phyloP scores from a whole-genome alignment of 2,113 vertebrate genomes.

The Hiodon alosoides region DNA sequence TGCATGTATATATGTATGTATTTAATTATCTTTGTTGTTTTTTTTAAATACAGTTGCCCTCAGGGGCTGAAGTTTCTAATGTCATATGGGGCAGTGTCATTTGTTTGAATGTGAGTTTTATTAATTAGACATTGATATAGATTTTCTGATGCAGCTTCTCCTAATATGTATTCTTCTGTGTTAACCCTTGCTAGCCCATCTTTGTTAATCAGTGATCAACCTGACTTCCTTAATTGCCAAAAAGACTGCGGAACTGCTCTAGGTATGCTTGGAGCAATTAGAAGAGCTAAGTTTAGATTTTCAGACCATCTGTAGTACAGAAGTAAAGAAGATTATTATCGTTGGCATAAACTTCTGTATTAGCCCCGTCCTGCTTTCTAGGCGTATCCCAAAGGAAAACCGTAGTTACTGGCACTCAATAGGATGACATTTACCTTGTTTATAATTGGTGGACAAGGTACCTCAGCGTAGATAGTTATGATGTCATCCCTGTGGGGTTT shows the following conservation, averaged over 20 bases:
- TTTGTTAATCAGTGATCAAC: slow-evolving; percentile 45
- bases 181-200: slow-evolving; percentile 17
- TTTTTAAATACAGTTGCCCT: background rate
- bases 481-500: slow-evolving; percentile 50
- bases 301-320: slow-evolving; percentile 44
- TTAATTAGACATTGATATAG: background rate
- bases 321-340: slow-evolving; percentile 61
- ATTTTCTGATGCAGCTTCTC: too few relatives aligned
- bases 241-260: too few relatives aligned
- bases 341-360: slow-evolving; percentile 61
- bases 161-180: too few relatives aligned
- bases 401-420: slow-evolving; percentile 48
- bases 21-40: background rate
- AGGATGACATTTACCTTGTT: slow-evolving; percentile 57
- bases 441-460: slow-evolving; percentile 62
- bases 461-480: slow-evolving; percentile 46
- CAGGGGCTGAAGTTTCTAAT: too few relatives aligned
- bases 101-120: too few relatives aligned
- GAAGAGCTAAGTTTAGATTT: slow-evolving; percentile 50
- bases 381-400: slow-evolving; percentile 47
- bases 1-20: background rate
- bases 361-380: slow-evolving; percentile 44
- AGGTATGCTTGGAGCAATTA: slow-evolving; percentile 39
- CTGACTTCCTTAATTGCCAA: slow-evolving; percentile 46
- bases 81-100: too few relatives aligned